phyloP scores from a whole-genome alignment of 2,113 vertebrate genomes.

The Phalacrocorax pelagicus region DNA sequence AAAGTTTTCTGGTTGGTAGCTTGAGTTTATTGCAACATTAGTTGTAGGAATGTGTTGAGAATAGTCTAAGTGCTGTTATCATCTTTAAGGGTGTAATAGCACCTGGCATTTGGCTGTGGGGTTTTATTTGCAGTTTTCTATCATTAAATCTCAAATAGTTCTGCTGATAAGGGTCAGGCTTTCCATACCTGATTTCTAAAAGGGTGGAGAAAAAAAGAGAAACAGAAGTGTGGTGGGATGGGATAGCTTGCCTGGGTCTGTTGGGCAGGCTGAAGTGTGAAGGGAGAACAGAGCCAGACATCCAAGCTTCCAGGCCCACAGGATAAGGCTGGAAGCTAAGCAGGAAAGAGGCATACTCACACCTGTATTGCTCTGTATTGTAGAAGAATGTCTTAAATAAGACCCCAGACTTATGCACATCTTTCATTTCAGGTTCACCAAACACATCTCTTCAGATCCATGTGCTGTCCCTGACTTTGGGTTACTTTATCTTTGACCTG shows the following conservation, averaged over 20 bases:
- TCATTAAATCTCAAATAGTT: not conserved
- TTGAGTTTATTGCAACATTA: not conserved
- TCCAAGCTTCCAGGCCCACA: not conserved
- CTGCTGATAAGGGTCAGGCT: not conserved
- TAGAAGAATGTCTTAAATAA: not conserved
- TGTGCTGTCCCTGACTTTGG: constrained; percentile 81
- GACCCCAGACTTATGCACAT: rapidly evolving
- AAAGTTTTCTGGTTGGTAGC: not conserved
- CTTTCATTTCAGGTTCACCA: constrained; percentile 75
- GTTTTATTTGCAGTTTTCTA: not conserved
- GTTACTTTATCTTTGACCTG: constrained; percentile 90
- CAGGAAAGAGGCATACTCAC: not conserved
- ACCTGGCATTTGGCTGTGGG: not conserved
- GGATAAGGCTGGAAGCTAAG: not conserved
- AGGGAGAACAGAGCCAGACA: not conserved
- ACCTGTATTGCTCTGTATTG: not conserved
- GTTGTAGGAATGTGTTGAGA: not conserved
- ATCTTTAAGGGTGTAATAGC: not conserved
- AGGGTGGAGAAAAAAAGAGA: not conserved
- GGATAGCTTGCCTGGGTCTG: not conserved
- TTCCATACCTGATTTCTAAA: not conserved
- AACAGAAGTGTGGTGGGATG: not conserved
- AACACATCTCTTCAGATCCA: constrained; percentile 84
- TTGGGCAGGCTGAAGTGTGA: not conserved
- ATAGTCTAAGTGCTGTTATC: not conserved